phyloP scores from a whole-genome alignment of 2,113 vertebrate species.

The Dendropsophus ebraccatus region DNA sequence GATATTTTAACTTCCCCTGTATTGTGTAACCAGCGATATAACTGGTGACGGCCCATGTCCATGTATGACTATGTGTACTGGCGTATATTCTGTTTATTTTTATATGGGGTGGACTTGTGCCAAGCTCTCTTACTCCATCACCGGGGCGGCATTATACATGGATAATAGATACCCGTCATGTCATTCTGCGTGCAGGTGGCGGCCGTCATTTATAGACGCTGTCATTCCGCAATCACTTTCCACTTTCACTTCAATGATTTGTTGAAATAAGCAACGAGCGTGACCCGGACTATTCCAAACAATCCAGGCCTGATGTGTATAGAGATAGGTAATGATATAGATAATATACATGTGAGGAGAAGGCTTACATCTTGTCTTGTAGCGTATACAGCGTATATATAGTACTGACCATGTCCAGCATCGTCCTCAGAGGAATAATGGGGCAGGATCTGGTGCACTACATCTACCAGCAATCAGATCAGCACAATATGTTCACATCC shows the following conservation, averaged over 20 bases:
- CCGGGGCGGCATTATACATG: neutral
- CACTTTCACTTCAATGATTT: neutral
- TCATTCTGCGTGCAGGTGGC: neutral
- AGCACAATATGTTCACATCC: too few relatives aligned
- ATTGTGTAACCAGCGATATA: too few relatives aligned
- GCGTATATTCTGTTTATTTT: neutral
- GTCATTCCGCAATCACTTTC: neutral
- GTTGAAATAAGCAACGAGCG: neutral
- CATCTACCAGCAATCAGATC: too few relatives aligned
- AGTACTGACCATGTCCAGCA: too few relatives aligned
- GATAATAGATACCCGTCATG: neutral
- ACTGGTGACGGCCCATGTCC: neutral
- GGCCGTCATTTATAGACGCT: conserved; percentile 12
- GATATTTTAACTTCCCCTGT: neutral
- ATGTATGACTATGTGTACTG: neutral
- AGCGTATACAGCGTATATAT: neutral
- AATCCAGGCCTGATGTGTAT: neutral
- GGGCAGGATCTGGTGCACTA: too few relatives aligned
- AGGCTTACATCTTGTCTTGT: neutral
- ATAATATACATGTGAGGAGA: neutral
- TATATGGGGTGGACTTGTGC: neutral
- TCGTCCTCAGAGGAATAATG: too few relatives aligned
- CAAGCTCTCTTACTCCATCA: too few relatives aligned
- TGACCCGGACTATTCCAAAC: conserved; percentile 11
- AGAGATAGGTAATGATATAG: neutral